phyloP scores from a whole-genome alignment of 2,888 invertebrate species.

The Catotricha subobsoleta region DNA sequence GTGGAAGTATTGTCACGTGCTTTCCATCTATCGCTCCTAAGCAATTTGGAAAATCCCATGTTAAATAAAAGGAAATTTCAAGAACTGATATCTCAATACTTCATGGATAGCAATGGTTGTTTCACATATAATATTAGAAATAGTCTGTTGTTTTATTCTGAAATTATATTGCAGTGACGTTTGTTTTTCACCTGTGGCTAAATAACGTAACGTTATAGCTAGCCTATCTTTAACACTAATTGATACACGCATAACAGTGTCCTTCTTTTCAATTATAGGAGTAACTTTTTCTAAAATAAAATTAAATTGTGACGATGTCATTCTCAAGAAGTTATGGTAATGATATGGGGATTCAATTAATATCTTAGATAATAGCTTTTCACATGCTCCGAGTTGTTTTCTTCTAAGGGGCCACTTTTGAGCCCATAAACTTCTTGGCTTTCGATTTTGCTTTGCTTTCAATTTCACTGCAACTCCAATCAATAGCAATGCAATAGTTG shows the following conservation, averaged over 20 bases:
- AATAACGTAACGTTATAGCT: constrained; percentile 26
- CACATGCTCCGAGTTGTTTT: too few species aligned
- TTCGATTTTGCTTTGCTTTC: too few species aligned
- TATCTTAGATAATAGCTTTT: too few species aligned
- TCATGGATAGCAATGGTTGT: background rate
- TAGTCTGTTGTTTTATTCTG: background rate
- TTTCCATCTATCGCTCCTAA: constrained; percentile 5
- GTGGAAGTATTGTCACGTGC: constrained; percentile 2
- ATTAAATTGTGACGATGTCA: constrained; percentile 26
- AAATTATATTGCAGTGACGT: background rate
- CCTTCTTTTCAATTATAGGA: constrained; percentile 24
- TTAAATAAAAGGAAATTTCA: background rate
- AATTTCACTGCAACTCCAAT: too few species aligned
- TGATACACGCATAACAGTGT: constrained; percentile 25
- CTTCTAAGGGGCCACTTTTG: too few species aligned
- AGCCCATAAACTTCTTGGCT: too few species aligned
- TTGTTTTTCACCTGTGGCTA: constrained; percentile 23
- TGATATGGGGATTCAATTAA: too few species aligned
- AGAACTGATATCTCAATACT: background rate
- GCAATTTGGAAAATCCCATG: constrained; percentile 7
- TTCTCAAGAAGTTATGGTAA: too few species aligned
- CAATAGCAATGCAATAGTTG: too few species aligned
- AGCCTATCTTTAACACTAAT: constrained; percentile 26
- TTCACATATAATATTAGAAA: background rate
- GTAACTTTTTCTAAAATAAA: constrained; percentile 23